Base-by-base conservation (phyloP, 2,113 vertebrate genomes). In the Pseudorasbora parva region DNA sequence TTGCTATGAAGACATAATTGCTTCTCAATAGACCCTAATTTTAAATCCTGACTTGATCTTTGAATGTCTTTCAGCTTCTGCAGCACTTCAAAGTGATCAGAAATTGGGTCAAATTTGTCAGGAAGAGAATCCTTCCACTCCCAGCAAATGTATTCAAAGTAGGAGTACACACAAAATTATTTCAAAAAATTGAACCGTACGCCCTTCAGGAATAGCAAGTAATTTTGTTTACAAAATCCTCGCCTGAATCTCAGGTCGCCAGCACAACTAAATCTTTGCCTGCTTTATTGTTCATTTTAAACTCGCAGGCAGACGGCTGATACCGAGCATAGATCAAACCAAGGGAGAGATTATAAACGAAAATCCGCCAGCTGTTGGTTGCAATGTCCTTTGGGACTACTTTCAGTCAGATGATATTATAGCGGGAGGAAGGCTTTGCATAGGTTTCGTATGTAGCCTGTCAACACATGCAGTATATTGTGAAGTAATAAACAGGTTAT, bases 61-160 rank as follows among this genome's bases (percentile, higher is more conserved):
- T 30, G 33, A 7, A 33, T 57, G 60, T 57, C 59, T 68, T 73
- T 66, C 64, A 54, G 51, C 30, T 25, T 56, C 23, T 37, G 37
- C 64, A 56, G 59, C 77, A 62, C 83, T 83, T 87, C 86, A 87
- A 82, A 87, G 82, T 78, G 62, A 37, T 27, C 56, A 62, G 27
- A 78, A 87, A 84, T 81, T 77, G 72, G 85, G 71, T 86, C 85
- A 81, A 85, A 86, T 88, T 88, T 88, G 85, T 84, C 81, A 41
- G 74, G 49, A 71, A 66, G 43, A n/a, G 78, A 84, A 76, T 81
- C 56, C 57, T 45, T 84, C 60, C 25, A 72, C 56, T 82, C 47
- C 12, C 15, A 75, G 21, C 43, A 81, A 83, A 69, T 64, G 87
- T 88, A 88, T 84, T 88, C 88, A 78, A 78, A 82, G 86, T 79